phyloP scores from a whole-genome alignment of 2,888 invertebrate species.

The Xestia ashworthii region DNA sequence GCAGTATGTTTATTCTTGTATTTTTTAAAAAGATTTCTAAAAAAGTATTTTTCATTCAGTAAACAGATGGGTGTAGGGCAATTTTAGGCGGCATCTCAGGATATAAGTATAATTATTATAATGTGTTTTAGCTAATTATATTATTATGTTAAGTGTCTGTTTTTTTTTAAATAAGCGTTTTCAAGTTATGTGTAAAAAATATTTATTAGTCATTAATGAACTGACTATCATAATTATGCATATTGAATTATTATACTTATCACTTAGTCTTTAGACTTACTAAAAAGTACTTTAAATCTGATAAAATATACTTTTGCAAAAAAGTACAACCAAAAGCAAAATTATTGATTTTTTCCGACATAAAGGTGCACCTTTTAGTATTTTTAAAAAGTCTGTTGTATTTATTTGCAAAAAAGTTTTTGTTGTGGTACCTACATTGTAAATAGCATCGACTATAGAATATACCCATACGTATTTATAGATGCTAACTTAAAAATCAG shows the following conservation, averaged over 20 bases:
- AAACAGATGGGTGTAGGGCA: background rate
- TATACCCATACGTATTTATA: too few species aligned
- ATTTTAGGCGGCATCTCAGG: background rate
- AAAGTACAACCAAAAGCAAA: background rate
- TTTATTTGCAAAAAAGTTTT: background rate
- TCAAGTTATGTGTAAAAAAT: constrained; percentile 30
- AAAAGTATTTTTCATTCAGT: background rate
- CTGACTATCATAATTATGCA: constrained; percentile 23
- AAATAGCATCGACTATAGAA: background rate
- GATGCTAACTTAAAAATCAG: too few species aligned
- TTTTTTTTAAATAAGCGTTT: constrained; percentile 23
- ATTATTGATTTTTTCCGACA: background rate
- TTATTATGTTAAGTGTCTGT: constrained; percentile 4
- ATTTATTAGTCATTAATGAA: constrained; percentile 33
- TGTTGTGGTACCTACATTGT: background rate
- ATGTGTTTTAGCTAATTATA: constrained; percentile 41
- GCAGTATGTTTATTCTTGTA: background rate
- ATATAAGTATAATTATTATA: background rate
- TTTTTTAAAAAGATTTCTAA: background rate
- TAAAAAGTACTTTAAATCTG: constrained; percentile 16
- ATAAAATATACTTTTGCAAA: background rate
- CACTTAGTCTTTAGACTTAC: background rate
- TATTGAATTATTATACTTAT: constrained; percentile 28
- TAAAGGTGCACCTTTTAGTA: background rate
- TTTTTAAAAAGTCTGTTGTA: background rate